Evolutionary conservation across 2,888 invertebrate genomes (phyloP).

Genomic region (Cerceris rybyensis): DNA sequence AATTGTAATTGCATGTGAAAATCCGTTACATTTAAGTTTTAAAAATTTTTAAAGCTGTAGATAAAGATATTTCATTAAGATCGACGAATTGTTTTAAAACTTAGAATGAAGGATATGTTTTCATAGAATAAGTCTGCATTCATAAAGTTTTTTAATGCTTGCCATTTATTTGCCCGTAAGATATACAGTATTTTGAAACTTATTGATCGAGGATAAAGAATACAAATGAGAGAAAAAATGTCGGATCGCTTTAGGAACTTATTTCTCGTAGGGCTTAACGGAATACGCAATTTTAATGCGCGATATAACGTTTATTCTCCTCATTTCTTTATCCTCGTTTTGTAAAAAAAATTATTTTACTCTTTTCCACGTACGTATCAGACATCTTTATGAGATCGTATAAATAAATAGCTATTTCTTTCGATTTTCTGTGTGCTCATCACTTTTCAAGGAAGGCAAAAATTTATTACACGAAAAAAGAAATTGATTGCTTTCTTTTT

Average conservation of each 20-base stretch:
- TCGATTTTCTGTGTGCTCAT: too few relatives aligned
- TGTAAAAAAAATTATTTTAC: slow-evolving; percentile 17
- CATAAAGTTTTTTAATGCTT: slow-evolving; percentile 40
- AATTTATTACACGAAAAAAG: too few relatives aligned
- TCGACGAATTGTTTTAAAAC: too few relatives aligned
- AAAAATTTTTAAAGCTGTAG: too few relatives aligned
- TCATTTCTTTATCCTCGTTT: slow-evolving; percentile 17
- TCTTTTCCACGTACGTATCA: slow-evolving; percentile 8
- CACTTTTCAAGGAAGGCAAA: too few relatives aligned
- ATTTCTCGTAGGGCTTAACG: slow-evolving; percentile 1
- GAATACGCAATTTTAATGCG: neutral
- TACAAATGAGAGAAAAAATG: slow-evolving; percentile 23
- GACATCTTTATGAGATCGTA: slow-evolving; percentile 3
- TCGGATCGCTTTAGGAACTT: neutral
- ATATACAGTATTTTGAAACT: slow-evolving; percentile 48
- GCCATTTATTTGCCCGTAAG: slow-evolving; percentile 53
- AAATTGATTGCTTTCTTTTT: too few relatives aligned
- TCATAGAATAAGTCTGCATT: neutral
- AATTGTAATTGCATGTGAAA: too few relatives aligned
- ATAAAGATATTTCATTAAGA: too few relatives aligned
- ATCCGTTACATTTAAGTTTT: too few relatives aligned
- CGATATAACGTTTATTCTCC: neutral
- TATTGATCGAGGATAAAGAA: slow-evolving; percentile 30
- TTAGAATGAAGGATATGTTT: neutral
- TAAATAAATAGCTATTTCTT: neutral